Conservation (phyloP, 64 coral and sea anemone species). For the Montipora foliosa region DNA sequence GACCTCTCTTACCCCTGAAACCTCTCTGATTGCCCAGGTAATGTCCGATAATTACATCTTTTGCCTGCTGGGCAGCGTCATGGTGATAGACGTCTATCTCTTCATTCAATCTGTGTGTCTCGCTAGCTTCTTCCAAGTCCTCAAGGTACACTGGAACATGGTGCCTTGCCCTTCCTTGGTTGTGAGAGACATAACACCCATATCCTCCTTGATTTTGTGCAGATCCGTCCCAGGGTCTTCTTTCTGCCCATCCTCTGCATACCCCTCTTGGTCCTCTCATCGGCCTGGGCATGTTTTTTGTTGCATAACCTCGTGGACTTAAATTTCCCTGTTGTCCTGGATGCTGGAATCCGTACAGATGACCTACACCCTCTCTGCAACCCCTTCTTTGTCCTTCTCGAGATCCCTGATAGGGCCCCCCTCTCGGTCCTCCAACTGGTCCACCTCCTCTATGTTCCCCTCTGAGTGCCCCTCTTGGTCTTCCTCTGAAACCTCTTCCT, state of each 20-base stretch:
- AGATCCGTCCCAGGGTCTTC: background rate
- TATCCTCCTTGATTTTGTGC: background rate
- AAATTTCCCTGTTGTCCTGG: background rate
- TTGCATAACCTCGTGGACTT: background rate
- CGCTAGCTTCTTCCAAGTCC: background rate
- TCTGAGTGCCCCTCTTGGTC: background rate
- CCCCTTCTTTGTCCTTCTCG: background rate
- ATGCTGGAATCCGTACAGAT: background rate
- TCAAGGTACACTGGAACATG: background rate
- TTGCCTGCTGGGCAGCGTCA: background rate
- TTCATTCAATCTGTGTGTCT: background rate
- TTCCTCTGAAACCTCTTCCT: conserved; percentile 6
- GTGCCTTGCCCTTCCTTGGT: background rate
- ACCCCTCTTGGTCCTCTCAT: background rate
- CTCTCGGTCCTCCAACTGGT: background rate
- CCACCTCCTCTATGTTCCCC: background rate
- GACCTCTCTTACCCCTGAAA: too few relatives aligned
- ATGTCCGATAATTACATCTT: background rate
- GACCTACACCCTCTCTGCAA: background rate
- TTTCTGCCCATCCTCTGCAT: background rate
- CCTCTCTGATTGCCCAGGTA: background rate
- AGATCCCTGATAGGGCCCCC: background rate
- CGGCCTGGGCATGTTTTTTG: background rate
- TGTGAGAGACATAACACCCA: background rate
- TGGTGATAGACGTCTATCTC: too few relatives aligned